Percentiles rank a stretch among this genome's conserved stretches.
These are phyloP conservation scores for Pomatorhinus ruficollis DNA, from an alignment of 2,113 vertebrate species.

Conservation along the genomic window DNA sequence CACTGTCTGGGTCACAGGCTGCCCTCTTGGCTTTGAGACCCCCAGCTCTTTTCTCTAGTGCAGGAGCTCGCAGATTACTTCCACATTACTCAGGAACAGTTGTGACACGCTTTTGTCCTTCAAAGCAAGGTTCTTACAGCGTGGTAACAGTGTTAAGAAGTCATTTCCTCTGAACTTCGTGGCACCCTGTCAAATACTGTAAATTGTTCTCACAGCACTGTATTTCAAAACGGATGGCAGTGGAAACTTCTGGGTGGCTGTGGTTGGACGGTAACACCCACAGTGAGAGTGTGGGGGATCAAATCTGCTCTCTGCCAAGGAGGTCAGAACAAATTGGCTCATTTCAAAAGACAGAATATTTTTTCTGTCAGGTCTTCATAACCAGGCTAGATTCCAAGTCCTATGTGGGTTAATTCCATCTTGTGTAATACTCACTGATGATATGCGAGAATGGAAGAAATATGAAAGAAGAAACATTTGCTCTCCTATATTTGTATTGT, in stretches of 20 bases:
- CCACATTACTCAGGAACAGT: background rate
- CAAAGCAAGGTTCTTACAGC: background rate
- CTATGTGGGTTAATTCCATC: background rate
- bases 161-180: constrained; percentile 15
- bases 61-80: background rate
- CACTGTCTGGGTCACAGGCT: background rate
- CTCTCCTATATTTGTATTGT: background rate
- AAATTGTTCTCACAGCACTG: background rate
- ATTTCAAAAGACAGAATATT: background rate
- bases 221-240: background rate
- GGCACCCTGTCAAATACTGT: constrained; percentile 14
- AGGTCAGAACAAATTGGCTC: constrained; percentile 1
- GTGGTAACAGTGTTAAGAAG: background rate
- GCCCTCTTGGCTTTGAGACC: background rate
- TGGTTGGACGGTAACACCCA: background rate
- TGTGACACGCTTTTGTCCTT: background rate
- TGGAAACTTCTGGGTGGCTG: background rate
- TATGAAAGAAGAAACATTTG: background rate
- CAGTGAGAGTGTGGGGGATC: background rate
- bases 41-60: background rate
- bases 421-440: background rate
- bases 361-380: background rate
- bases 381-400: background rate
- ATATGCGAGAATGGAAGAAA: background rate
- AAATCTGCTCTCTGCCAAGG: background rate